phyloP scores from a whole-genome alignment of 2,888 invertebrate species.

The Dasysyrphus tricinctus region DNA sequence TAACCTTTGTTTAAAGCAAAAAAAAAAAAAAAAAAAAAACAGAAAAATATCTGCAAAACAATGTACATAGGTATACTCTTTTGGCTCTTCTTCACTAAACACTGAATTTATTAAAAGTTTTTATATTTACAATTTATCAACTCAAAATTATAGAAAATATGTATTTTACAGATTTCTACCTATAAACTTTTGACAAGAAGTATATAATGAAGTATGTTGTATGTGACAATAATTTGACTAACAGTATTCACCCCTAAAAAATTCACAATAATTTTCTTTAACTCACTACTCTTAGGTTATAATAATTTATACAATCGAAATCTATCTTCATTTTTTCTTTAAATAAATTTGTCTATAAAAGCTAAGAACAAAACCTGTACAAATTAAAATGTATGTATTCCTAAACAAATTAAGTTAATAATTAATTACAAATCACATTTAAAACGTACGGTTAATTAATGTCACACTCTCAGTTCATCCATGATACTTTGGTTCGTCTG shows the following conservation, averaged over 20 bases:
- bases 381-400: constrained; percentile 42
- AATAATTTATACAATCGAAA: constrained; percentile 66
- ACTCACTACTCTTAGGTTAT: constrained; percentile 42
- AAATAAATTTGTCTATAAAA: constrained; percentile 32
- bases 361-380: constrained; percentile 50
- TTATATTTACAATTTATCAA: constrained; percentile 9
- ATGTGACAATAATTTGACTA: constrained; percentile 73
- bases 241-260: constrained; percentile 58
- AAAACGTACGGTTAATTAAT: constrained; percentile 84
- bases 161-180: constrained; percentile 17
- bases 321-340: constrained; percentile 18
- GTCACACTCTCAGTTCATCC: constrained; percentile 95
- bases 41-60: too few relatives aligned
- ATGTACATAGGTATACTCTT: not conserved
- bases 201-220: constrained; percentile 53
- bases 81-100: not conserved
- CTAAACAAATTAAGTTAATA: constrained; percentile 19
- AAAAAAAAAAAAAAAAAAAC: too few relatives aligned
- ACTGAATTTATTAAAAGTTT: not conserved
- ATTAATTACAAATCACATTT: constrained; percentile 82
- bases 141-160: constrained; percentile 12
- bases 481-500: constrained; percentile 85
- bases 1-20: too few relatives aligned
- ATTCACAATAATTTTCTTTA: constrained; percentile 38
- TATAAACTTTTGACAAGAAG: constrained; percentile 18